These are phyloP conservation scores for Acanthis flammea DNA, from an alignment of 2,797 vertebrate species.

Conservation along the genomic window DNA sequence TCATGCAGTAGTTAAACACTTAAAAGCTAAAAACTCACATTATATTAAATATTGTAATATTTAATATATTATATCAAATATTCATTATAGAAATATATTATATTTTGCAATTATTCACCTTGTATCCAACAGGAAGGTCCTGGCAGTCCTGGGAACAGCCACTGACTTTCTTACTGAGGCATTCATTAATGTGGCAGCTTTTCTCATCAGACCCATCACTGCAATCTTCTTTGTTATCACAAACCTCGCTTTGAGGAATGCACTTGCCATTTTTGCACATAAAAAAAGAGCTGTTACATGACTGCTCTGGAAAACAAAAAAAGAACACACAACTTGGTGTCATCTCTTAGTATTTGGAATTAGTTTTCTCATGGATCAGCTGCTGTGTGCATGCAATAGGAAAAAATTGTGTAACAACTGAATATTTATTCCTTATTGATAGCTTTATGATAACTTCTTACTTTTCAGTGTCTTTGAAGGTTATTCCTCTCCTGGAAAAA, in stretches of 20 bases:
- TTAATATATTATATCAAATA: too few species aligned
- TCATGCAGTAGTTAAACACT: not conserved
- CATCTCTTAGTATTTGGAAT: not conserved
- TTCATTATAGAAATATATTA: not conserved
- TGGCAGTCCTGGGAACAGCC: constrained; percentile 97
- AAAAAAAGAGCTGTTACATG: constrained; percentile 83
- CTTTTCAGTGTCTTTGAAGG: not conserved
- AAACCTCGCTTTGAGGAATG: constrained; percentile 85
- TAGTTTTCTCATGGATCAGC: not conserved
- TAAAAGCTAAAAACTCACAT: not conserved
- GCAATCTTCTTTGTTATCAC: constrained; percentile 90
- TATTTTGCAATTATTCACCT: constrained; percentile 79
- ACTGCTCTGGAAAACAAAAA: constrained; percentile 79
- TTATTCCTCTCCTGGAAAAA: not conserved
- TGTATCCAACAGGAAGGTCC: constrained; percentile 92
- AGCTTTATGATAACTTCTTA: not conserved
- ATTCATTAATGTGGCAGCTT: constrained; percentile 94
- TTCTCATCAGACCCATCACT: constrained; percentile 93
- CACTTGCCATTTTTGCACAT: constrained; percentile 94
- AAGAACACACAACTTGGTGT: constrained; percentile 25
- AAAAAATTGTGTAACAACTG: not conserved
- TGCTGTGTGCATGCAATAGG: not conserved
- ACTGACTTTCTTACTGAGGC: constrained; percentile 91
- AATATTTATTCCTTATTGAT: not conserved
- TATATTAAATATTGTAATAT: not conserved